Conservation (phyloP, 2,113 vertebrate species). For the Eurypyga helias region DNA sequence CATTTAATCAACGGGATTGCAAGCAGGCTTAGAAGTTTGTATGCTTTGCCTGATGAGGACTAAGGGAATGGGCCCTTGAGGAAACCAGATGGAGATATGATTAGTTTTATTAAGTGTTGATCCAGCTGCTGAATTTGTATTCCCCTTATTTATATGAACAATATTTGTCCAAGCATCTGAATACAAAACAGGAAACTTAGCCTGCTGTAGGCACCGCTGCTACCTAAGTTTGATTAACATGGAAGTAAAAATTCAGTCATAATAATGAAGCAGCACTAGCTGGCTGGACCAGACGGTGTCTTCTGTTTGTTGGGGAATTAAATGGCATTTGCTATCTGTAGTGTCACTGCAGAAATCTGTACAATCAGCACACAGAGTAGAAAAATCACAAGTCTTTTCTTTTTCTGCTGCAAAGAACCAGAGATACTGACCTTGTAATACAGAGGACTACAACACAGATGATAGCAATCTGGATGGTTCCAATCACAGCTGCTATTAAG, state of each 20-base stretch:
- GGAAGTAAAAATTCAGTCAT: neutral
- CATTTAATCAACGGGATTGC: conserved; percentile 43
- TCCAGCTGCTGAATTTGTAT: conserved; percentile 62
- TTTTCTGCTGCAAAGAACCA: neutral
- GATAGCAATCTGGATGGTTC: conserved; percentile 97
- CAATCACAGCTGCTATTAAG: conserved; percentile 98
- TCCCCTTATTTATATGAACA: conserved; percentile 50
- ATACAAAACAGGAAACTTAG: conserved; percentile 24
- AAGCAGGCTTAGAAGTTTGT: conserved; percentile 56
- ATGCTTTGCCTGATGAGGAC: conserved; percentile 53
- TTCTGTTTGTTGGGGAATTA: neutral
- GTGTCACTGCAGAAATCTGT: neutral
- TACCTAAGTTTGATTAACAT: conserved; percentile 45
- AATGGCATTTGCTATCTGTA: neutral
- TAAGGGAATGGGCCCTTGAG: conserved; percentile 49
- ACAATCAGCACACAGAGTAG: neutral
- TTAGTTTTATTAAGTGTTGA: conserved; percentile 68
- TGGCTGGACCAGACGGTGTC: neutral
- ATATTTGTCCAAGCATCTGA: conserved; percentile 55
- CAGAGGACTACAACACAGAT: conserved; percentile 99
- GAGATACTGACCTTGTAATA: conserved; percentile 91
- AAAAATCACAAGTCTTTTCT: neutral
- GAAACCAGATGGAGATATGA: conserved; percentile 54
- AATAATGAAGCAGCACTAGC: neutral
- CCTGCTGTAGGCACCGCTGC: neutral